Evolutionary conservation across 37 sponge, comb jelly and placozoan species (phyloP).

Genomic region (Oscarella lobularis): DNA sequence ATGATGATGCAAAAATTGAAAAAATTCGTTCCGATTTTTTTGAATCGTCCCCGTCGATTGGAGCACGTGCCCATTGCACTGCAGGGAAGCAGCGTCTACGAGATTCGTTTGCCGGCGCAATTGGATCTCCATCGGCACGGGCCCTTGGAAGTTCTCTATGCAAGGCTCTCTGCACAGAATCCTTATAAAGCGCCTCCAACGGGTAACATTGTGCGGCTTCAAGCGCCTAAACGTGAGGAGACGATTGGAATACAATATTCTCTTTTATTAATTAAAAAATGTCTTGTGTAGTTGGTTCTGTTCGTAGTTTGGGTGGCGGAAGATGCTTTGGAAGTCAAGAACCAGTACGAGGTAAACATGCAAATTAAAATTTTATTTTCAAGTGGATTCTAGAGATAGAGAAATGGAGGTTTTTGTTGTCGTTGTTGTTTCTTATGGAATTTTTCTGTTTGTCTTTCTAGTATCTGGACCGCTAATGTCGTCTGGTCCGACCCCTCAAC

Average conservation of each 20-base stretch:
- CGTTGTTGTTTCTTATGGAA: no score
- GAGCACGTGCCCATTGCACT: neutral
- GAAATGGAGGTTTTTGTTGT: no score
- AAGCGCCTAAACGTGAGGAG: neutral
- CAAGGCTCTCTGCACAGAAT: neutral
- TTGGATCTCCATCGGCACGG: neutral
- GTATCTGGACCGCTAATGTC: neutral
- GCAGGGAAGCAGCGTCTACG: slow-evolving; percentile 1
- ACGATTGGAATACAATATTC: no score
- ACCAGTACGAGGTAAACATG: no score
- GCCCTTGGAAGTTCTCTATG: neutral
- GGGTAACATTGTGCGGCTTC: neutral
- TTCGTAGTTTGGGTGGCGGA: neutral
- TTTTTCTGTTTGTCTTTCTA: neutral
- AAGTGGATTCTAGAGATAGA: no score
- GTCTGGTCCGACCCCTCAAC: neutral
- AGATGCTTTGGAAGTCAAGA: neutral
- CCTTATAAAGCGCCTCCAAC: neutral
- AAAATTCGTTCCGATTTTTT: neutral
- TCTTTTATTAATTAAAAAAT: no score
- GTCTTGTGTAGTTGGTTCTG: neutral
- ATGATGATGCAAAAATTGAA: neutral
- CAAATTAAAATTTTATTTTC: no score
- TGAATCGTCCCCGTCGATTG: neutral
- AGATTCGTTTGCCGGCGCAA: neutral